Percentiles rank a stretch among this genome's conserved stretches.
phyloP scores from a whole-genome alignment of 2,797 vertebrate genomes.

The Gallinago nigripennis region DNA sequence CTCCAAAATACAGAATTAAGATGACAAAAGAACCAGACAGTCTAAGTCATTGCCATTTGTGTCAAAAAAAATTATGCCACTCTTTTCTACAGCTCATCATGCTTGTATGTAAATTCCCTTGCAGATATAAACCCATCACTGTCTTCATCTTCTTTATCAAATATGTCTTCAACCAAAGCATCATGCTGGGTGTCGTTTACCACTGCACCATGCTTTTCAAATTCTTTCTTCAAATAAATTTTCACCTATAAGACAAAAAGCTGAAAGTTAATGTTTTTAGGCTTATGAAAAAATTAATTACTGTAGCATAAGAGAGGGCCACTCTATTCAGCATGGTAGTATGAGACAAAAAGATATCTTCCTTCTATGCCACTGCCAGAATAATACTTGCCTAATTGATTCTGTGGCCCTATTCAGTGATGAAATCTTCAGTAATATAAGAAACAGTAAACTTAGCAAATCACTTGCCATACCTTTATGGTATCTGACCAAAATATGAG shows the following conservation, averaged over 20 bases:
- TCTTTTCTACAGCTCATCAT: conserved; percentile 88
- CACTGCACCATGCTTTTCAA: conserved; percentile 89
- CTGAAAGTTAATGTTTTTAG: neutral
- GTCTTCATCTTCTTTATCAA: conserved; percentile 94
- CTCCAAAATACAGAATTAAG: conserved; percentile 6
- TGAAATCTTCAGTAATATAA: neutral
- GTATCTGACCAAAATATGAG: neutral
- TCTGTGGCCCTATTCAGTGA: neutral
- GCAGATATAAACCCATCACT: conserved; percentile 94
- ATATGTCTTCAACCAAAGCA: conserved; percentile 91
- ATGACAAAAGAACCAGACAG: conserved; percentile 26
- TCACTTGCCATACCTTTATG: neutral
- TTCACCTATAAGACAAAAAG: conserved; percentile 83
- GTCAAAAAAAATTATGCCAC: neutral
- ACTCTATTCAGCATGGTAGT: neutral
- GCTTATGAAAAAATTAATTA: neutral
- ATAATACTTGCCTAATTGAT: neutral
- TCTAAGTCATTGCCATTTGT: neutral
- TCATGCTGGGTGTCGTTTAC: conserved; percentile 94
- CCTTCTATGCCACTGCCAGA: neutral
- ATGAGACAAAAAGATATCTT: neutral
- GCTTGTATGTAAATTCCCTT: conserved; percentile 95
- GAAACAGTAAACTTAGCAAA: neutral
- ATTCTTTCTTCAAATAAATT: conserved; percentile 92
- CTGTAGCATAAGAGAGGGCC: neutral